A percentile compares a stretch with the other conserved stretches of the same genome.
Conservation (phyloP, 2,797 vertebrate species). For the Arremon brunneinucha region DNA sequence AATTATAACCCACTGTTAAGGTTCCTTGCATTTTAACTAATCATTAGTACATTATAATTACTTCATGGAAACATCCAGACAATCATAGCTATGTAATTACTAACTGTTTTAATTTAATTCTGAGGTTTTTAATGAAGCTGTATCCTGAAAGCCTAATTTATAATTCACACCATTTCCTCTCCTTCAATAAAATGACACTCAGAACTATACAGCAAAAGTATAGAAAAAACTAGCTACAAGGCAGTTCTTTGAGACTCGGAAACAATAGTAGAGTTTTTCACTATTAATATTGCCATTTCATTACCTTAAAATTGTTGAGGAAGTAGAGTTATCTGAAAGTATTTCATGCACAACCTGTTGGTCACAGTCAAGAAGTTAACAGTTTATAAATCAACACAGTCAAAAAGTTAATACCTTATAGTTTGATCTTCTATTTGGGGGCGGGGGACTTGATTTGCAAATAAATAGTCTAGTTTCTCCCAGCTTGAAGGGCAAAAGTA, state of each 20-base stretch:
- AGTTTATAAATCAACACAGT: neutral
- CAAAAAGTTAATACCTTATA: neutral
- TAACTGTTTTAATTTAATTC: conserved; percentile 47
- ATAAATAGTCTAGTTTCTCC: neutral
- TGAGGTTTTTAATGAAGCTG: conserved; percentile 28
- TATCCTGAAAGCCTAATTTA: conserved; percentile 7
- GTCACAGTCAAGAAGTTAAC: conserved; percentile 7
- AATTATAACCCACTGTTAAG: neutral
- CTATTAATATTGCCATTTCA: neutral
- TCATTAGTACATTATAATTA: conserved; percentile 13
- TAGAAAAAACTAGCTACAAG: neutral
- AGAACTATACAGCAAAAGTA: neutral
- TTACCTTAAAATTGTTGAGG: conserved; percentile 77
- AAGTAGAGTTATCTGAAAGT: conserved; percentile 78
- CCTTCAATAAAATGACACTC: neutral
- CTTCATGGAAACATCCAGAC: conserved; percentile 14
- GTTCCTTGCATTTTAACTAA: conserved; percentile 27
- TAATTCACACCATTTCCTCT: conserved; percentile 4
- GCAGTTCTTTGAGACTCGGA: neutral
- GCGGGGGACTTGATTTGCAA: neutral
- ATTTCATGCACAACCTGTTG: conserved; percentile 85
- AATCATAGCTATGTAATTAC: conserved; percentile 5
- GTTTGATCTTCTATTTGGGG: neutral
- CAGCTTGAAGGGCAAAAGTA: neutral
- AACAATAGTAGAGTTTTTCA: neutral